Conservation (phyloP, 2,888 invertebrate species). For the Mermis nigrescens region DNA sequence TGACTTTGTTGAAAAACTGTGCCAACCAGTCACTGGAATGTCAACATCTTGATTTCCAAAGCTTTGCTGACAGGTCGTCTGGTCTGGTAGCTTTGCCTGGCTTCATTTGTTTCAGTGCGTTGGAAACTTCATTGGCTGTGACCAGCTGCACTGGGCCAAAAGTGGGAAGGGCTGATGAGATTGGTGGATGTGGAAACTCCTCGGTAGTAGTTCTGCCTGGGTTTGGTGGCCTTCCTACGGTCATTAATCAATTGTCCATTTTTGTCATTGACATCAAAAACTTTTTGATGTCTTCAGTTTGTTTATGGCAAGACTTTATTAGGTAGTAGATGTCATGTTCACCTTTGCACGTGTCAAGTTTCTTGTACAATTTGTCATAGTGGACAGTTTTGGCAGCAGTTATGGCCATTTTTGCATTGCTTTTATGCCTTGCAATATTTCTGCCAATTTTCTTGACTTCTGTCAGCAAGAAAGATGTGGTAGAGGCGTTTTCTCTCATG, state of each 20-base stretch:
- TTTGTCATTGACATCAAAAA: neutral
- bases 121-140: neutral
- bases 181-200: constrained; percentile 3
- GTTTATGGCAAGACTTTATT: neutral
- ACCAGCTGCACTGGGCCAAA: neutral
- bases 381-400: neutral
- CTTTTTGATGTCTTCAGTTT: neutral
- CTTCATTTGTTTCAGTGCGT: constrained; percentile 1
- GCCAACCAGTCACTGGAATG: too few relatives aligned
- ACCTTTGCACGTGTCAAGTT: neutral
- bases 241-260: neutral
- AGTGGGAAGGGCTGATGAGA: neutral
- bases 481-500: neutral
- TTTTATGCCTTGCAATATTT: too few relatives aligned
- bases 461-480: neutral
- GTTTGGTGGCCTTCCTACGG: neutral
- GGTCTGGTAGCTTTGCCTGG: constrained; percentile 6
- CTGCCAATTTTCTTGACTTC: too few relatives aligned
- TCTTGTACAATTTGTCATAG: neutral
- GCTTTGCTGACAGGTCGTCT: constrained; percentile 2
- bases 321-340: neutral
- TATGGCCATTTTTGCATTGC: too few relatives aligned
- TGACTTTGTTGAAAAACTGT: constrained; percentile 1
- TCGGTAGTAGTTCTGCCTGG: neutral
- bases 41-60: neutral